Percentiles rank a stretch among this genome's conserved stretches.
These are phyloP conservation scores for Mactromeris polynyma DNA, from an alignment of 2,888 invertebrate genomes.

Conservation along the genomic window DNA sequence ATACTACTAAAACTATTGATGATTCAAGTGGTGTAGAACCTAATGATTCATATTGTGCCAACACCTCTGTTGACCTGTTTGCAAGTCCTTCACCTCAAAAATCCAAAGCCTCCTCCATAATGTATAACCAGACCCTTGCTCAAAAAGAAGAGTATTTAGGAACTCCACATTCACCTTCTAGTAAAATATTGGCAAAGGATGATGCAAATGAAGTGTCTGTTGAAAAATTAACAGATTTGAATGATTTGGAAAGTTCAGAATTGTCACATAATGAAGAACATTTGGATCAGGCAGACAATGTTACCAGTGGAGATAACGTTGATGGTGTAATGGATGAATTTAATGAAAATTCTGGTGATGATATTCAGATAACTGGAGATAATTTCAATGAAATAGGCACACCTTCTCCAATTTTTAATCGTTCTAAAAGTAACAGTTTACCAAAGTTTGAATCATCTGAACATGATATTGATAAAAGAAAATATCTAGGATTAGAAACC, in stretches of 20 bases:
- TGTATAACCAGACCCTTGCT: not conserved
- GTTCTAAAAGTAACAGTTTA: not conserved
- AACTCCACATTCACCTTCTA: not conserved
- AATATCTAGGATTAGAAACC: not conserved
- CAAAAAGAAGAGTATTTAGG: not conserved
- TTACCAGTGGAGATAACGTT: not conserved
- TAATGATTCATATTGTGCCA: conserved; percentile 2
- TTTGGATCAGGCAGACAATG: not conserved
- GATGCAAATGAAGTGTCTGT: not conserved
- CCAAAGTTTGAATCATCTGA: not conserved
- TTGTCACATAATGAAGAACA: not conserved
- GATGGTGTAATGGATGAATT: not conserved
- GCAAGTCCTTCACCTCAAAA: conserved; percentile 48
- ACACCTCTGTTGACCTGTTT: conserved; percentile 57
- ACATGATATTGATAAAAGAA: not conserved
- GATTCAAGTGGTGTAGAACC: conserved; percentile 12
- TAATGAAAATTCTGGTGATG: conserved; percentile 56
- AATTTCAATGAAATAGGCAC: conserved; percentile 63
- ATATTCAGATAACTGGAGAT: conserved; percentile 72
- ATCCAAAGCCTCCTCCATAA: not conserved
- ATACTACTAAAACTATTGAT: not conserved
- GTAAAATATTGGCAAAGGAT: not conserved
- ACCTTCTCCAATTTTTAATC: conserved; percentile 57
- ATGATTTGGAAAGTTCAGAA: not conserved
- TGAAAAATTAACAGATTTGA: not conserved